Evolutionary conservation across 2,888 invertebrate species (phyloP), one percentile per base, ranked within the genome.

Genomic region (Phania funesta): DNA sequence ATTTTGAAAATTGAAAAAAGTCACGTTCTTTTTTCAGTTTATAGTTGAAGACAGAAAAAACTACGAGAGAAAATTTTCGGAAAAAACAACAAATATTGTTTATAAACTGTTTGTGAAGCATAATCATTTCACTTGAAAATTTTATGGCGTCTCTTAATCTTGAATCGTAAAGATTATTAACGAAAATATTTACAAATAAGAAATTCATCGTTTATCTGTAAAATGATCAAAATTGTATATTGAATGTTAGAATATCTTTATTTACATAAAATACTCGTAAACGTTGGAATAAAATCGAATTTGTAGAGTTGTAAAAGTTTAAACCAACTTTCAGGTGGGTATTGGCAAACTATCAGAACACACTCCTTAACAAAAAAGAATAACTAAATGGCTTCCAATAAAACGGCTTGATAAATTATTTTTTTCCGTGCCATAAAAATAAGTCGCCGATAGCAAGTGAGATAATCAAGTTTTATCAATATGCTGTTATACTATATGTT

Each of bases 1-100:
- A n/a, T n/a, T n/a, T n/a, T n/a, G 54, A 54, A 74, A 80, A 48
- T 74, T 29, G n/a, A 22, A 80, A 68, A 74, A 74, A 80, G 79
- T 80, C 79, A 80, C 79, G 79, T 80, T 46, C n/a, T 2, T 11
- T 13, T 38, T 9, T 11, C n/a, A 13, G 11, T 38, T 2, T 38
- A 13, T 38, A 38, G 3, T 13, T 11, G 1, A 38, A 38, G 6
- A n/a, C n/a, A n/a, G 6, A 26, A 26, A 26, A 26, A 26, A 26
- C 4, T 3, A 26, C 3, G 6, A 26, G 6, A 38, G 9, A 52
- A 8, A 26, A 44, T 22, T 35, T 32, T 29, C n/a, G 29, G 11
- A 41, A 60, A 50, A 18, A 60, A 73, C 48, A 60, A 41, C 60
- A 73, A 62, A 73, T 8, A 44, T 41, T 50, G 26, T 38, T 56